A percentile compares a stretch with the other conserved stretches of the same genome.
Evolutionary conservation across 2,113 vertebrate genomes (phyloP).

Genomic region (Origma solitaria): DNA sequence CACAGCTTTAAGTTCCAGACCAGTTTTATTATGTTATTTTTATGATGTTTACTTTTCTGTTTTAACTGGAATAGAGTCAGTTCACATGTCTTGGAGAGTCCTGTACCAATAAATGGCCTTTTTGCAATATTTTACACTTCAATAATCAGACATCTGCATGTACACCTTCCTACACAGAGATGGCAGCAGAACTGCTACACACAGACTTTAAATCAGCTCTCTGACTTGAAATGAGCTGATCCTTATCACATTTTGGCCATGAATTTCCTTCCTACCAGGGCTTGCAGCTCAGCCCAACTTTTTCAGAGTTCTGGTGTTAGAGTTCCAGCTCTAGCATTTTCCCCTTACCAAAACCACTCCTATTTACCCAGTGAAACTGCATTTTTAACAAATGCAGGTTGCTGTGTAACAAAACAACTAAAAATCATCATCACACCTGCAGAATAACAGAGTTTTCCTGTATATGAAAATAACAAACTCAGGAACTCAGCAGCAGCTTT

Average conservation of each 20-base stretch:
- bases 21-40: not conserved
- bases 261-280: not conserved
- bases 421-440: not conserved
- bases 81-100: not conserved
- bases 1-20: not conserved
- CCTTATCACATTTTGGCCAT: not conserved
- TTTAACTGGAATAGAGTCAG: not conserved
- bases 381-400: not conserved
- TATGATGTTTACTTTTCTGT: not conserved
- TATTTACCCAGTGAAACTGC: not conserved
- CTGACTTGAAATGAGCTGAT: not conserved
- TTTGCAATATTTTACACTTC: not conserved
- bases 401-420: not conserved
- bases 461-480: not conserved
- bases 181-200: not conserved
- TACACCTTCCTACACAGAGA: too few relatives aligned
- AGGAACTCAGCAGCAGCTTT: not conserved
- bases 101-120: not conserved
- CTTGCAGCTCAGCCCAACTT: not conserved
- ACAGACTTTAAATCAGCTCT: not conserved
- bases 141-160: not conserved
- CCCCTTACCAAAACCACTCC: not conserved
- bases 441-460: not conserved
- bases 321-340: not conserved
- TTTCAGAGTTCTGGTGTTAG: not conserved